Evolutionary conservation across 2,113 vertebrate species (phyloP).

Genomic region (Phalacrocorax pelagicus): DNA sequence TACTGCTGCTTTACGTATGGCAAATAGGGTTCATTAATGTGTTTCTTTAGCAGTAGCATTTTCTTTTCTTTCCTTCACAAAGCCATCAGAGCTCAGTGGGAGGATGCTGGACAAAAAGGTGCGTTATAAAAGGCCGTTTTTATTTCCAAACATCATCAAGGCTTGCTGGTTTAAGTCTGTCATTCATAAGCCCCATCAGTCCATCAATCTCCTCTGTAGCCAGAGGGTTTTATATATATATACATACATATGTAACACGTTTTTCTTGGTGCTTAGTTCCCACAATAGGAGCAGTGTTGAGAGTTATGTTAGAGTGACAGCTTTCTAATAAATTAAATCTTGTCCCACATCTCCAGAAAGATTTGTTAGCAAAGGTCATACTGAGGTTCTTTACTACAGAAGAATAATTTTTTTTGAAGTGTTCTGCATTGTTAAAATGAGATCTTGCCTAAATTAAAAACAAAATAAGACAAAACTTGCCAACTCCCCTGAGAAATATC

Average conservation of each 20-base stretch:
- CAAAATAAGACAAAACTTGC: constrained; percentile 22
- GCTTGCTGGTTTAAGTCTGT: not conserved
- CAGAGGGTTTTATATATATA: not conserved
- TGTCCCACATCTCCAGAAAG: constrained; percentile 16
- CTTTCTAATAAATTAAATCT: constrained; percentile 1
- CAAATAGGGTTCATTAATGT: fast-evolving
- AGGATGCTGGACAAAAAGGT: not conserved
- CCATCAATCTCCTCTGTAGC: not conserved
- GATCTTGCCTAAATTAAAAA: constrained; percentile 2
- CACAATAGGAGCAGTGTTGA: constrained; percentile 4
- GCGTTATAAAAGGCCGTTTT: not conserved
- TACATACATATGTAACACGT: not conserved
- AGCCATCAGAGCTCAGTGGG: not conserved
- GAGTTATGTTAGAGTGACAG: not conserved
- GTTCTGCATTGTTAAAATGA: not conserved
- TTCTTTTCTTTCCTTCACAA: not conserved
- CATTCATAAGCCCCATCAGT: not conserved
- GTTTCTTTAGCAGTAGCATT: not conserved
- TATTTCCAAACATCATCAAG: not conserved
- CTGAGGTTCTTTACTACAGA: not conserved
- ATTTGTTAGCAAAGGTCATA: constrained; percentile 18
- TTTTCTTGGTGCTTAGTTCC: not conserved
- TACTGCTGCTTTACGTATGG: not conserved
- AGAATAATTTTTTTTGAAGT: not conserved
- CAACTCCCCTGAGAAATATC: constrained; percentile 10